Base-by-base conservation (phyloP, 1,140 invertebrate genomes). In the Alviniconcha marisindica region DNA sequence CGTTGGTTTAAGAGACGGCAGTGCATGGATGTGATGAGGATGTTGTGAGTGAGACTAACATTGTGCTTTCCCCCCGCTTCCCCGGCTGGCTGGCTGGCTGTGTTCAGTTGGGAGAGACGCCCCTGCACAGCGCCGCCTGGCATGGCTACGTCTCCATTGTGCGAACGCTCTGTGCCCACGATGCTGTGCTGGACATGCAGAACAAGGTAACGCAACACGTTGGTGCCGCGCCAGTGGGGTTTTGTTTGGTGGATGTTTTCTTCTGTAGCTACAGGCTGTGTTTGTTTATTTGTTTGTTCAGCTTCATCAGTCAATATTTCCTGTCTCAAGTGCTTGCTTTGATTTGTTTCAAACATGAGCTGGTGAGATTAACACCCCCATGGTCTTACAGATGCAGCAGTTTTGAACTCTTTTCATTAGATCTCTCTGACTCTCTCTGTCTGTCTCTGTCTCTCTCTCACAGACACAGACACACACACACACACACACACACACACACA, bases 51-150 rank as follows among this genome's bases (percentile, higher is more conserved):
- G n/a, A 10, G 44, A 48, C 44, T 48, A 48, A 48, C 18, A 48
- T 18, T 48, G 44, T 48, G 44, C 18, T 5, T 48, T 48, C 7
- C 18, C 18, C 44, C 44, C 18, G 44, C 44, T 48, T 48, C 18
- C 44, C 44, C 44, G 7, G 7, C 44, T 18, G 5, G 44, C 44
- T 48, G 44, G 5, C 18, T 5, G 7, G 7, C 44, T 48, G 44
- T 48, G 44, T 48, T 18, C 44, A 76, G 94, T 92, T 94, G 85
- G 94, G 93, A 48, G 95, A 95, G 86, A 94, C 94, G 5, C 93
- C 94, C 3, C 88, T 95, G 3, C 94, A 95, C 88, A 93, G 94
- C 84, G 94, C 94, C 60, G 92, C 94, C n/a, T 95, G 94, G 94
- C 94, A 95, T 88, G 94, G 94, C 63, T 94, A 94, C 86, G 92